These are phyloP conservation scores for Rhegmatorhina hoffmannsi DNA, from an alignment of 2,113 vertebrate genomes.

Conservation along the genomic window DNA sequence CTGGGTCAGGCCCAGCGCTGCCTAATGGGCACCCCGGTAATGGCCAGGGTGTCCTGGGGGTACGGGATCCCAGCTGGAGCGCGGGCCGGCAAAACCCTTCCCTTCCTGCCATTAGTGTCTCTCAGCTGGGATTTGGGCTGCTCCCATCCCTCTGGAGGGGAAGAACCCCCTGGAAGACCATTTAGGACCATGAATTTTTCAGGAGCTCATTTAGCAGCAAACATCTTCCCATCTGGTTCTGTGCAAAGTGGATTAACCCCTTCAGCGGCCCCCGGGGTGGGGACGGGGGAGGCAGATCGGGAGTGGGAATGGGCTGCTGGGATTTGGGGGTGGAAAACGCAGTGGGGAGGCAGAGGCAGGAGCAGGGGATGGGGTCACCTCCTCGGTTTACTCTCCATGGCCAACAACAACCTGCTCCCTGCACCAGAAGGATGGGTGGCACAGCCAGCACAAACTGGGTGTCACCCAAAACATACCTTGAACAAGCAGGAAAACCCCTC, in stretches of 20 bases:
- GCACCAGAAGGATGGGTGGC: background rate
- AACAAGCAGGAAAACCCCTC: background rate
- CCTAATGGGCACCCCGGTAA: background rate
- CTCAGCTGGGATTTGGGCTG: background rate
- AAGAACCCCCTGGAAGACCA: background rate
- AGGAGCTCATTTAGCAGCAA: slow-evolving; percentile 21
- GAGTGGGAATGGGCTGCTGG: background rate
- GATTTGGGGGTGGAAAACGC: background rate
- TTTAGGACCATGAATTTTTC: slow-evolving; percentile 68
- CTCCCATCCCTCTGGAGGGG: background rate
- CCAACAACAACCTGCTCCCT: background rate
- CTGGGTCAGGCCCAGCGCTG: background rate
- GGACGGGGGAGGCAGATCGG: background rate
- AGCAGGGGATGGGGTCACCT: background rate
- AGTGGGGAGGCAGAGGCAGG: background rate
- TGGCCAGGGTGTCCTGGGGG: background rate
- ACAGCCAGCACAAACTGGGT: background rate
- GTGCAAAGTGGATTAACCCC: background rate
- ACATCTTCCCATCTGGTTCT: background rate
- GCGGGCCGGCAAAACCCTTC: accelerated
- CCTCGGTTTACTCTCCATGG: background rate
- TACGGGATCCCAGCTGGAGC: background rate
- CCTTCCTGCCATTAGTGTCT: background rate
- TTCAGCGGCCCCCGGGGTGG: background rate
- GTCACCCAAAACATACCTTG: background rate